These are phyloP conservation scores for Ecdyonurus torrentis DNA, from an alignment of 2,888 invertebrate species.

Conservation along the genomic window DNA sequence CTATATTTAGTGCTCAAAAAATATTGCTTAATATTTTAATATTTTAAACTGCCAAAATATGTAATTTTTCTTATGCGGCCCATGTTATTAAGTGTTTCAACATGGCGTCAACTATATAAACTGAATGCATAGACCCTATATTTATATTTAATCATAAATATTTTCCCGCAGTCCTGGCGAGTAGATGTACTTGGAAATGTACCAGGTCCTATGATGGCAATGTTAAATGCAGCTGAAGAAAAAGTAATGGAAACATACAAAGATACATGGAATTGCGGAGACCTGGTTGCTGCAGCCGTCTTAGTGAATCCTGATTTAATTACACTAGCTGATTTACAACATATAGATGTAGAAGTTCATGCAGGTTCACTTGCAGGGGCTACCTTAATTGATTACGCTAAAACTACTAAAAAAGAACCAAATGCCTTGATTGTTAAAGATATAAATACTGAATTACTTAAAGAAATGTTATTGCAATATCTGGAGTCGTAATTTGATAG, in stretches of 20 bases:
- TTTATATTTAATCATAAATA: no score
- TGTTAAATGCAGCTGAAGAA: constrained; percentile 13
- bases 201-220: constrained; percentile 5
- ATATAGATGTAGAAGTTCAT: background rate
- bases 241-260: background rate
- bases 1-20: no score
- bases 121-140: no score
- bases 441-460: background rate
- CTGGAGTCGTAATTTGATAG: background rate
- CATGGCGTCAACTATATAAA: no score
- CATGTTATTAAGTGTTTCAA: no score
- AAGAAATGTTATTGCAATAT: background rate
- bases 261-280: background rate
- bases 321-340: background rate
- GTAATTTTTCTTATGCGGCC: no score
- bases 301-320: background rate
- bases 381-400: background rate
- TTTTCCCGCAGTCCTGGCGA: constrained; percentile 14
- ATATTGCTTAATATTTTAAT: no score
- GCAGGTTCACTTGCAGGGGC: background rate
- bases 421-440: background rate
- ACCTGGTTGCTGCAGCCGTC: background rate
- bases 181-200: constrained; percentile 10
- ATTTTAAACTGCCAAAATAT: no score
- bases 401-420: background rate